Base-by-base conservation (phyloP, 2,113 vertebrate species). In the Panthera uncia region DNA sequence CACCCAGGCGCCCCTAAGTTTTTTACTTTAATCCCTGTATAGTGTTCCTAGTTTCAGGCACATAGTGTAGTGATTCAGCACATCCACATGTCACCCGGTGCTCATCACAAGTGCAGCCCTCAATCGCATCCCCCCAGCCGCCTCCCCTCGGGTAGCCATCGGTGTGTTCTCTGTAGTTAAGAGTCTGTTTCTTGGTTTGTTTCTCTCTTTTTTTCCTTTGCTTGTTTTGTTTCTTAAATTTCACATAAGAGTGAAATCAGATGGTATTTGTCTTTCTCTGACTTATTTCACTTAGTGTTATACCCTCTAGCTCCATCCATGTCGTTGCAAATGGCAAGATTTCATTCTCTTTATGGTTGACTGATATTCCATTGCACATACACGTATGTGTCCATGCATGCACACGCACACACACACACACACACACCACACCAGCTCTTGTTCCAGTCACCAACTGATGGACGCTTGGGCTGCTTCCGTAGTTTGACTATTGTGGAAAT, bases 81-180 rank as follows among this genome's bases (percentile, higher is more conserved):
- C 41, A 11, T 27, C 71, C 38, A 4, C 29, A 45, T 3, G 3
- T 29, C 7, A 29, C 25, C 41, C 1, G 3, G 41, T 29, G 25
- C 73, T 9, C 41, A 29, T 29, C 73, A 45, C 73, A 29, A 4
- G 25, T 29, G 25, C 57, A 61, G 21, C 73, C 73, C 23, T 29
- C 21, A 1, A 7, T 38, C 5, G 23, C 36, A 3, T 25, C 7
- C 69, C 21, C 3, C 18, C n/a, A 13, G 7, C 73, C 41, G 1
- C 27, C 41, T 18, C 14, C 74, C 41, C 41, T 45, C 25, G 36
- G n/a, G n/a, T 38, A 27, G 14, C 38, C 74, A 4, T 18, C 27
- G 31, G 14, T 78, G 73, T 76, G 74, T 10, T 48, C 41, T 78
- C 7, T 48, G 45, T 27, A 48, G 74, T 27, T 48, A 78, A 45